Conservation (phyloP, 2,888 invertebrate genomes). For the Ptycholaimellus sp. region DNA sequence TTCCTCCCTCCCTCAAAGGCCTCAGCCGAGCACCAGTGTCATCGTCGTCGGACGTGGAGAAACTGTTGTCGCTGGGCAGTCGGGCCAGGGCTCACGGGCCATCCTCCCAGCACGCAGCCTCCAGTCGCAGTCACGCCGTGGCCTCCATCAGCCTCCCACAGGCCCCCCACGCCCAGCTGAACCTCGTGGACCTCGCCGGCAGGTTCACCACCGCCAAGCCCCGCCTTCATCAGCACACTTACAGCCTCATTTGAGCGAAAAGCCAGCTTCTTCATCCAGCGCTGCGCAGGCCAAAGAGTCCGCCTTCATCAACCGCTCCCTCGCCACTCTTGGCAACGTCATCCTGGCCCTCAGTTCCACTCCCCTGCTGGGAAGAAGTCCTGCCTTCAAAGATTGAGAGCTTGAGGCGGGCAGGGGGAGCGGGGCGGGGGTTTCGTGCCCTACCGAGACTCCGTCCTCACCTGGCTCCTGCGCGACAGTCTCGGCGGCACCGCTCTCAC, state of each 20-base stretch:
- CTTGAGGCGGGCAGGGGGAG: too few species aligned
- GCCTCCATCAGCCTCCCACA: slow-evolving; percentile 68
- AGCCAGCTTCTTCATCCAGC: slow-evolving; percentile 66
- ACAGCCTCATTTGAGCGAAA: slow-evolving; percentile 38
- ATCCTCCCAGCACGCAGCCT: slow-evolving; percentile 74
- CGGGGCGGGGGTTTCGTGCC: too few species aligned
- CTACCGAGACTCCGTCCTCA: slow-evolving; percentile 47
- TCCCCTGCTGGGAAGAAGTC: too few species aligned
- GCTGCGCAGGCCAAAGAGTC: slow-evolving; percentile 69
- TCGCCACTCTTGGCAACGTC: slow-evolving; percentile 62
- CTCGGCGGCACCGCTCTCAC: slow-evolving; percentile 70
- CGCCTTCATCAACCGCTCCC: slow-evolving; percentile 65
- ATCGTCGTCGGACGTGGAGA: not conserved
- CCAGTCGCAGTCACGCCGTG: slow-evolving; percentile 68
- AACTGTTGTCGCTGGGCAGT: not conserved
- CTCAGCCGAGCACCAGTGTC: not conserved
- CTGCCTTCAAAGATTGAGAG: too few species aligned
- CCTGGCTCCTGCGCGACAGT: slow-evolving; percentile 66
- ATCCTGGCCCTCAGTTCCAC: slow-evolving; percentile 61
- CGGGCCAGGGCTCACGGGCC: slow-evolving; percentile 54
- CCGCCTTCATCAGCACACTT: too few species aligned
- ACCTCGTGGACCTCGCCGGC: slow-evolving; percentile 64
- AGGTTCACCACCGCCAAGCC: too few species aligned
- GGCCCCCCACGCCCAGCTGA: too few species aligned
- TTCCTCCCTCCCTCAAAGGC: slow-evolving; percentile 4